Conservation (phyloP, 2,888 invertebrate genomes). For the Yponomeuta malinellus region DNA sequence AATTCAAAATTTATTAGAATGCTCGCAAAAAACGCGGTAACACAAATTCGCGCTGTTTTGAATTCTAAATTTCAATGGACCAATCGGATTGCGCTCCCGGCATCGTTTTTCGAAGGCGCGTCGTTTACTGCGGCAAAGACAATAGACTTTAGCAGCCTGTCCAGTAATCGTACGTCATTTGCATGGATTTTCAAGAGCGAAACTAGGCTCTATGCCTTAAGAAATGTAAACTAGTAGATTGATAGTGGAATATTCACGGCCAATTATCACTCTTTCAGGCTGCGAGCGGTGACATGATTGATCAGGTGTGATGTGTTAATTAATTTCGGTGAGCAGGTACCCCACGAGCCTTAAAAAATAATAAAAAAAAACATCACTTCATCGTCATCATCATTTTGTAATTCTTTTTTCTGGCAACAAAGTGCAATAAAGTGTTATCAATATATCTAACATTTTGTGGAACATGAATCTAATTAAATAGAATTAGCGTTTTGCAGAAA, state of each 20-base stretch:
- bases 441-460: background rate
- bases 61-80: background rate
- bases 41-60: background rate
- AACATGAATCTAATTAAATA: background rate
- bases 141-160: background rate
- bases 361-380: background rate
- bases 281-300: conserved; percentile 31
- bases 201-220: background rate
- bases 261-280: conserved; percentile 35
- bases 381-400: background rate
- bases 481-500: too few relatives aligned
- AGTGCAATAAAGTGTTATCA: background rate
- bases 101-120: background rate
- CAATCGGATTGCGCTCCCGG: conserved; percentile 16
- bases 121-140: background rate
- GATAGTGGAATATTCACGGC: conserved; percentile 41
- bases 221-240: conserved; percentile 12
- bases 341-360: background rate
- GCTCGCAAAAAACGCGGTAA: background rate
- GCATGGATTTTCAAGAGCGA: background rate
- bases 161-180: background rate
- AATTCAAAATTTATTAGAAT: background rate
- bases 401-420: background rate
- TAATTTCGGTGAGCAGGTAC: background rate
- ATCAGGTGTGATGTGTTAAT: conserved; percentile 21